Evolutionary conservation across 37 sponge, comb jelly and placozoan species (phyloP).

Genomic region (Agelas oroides): DNA sequence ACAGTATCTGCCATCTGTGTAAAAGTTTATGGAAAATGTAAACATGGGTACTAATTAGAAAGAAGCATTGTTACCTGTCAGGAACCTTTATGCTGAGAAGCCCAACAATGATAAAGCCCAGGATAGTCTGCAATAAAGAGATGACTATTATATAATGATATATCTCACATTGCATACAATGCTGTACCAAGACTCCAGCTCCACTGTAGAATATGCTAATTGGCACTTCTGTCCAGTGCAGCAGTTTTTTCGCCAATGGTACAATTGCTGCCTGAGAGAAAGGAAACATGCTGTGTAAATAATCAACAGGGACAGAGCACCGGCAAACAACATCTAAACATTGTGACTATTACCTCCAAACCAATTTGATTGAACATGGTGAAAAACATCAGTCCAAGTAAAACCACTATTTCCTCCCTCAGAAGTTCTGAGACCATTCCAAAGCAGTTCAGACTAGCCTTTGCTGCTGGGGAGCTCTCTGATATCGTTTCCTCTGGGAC

Average conservation of each 20-base stretch:
- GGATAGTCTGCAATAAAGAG: slow-evolving; percentile 42
- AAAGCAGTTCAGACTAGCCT: no score
- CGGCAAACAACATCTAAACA: no score
- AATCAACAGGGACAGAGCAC: no score
- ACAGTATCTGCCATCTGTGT: slow-evolving; percentile 74
- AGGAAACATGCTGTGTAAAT: no score
- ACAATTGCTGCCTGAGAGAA: slow-evolving; percentile 75
- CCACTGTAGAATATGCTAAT: slow-evolving; percentile 81
- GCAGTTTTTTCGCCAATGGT: slow-evolving; percentile 63
- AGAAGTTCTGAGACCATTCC: slow-evolving; percentile 37
- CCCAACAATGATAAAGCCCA: slow-evolving; percentile 40
- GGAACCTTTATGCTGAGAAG: slow-evolving; percentile 43
- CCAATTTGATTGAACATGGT: slow-evolving; percentile 83
- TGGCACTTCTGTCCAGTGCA: slow-evolving; percentile 71
- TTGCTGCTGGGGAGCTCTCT: no score
- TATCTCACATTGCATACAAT: no score
- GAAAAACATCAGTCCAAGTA: slow-evolving; percentile 72
- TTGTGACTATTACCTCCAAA: slow-evolving; percentile 80
- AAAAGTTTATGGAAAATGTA: no score
- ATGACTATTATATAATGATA: neutral
- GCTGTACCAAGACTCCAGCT: slow-evolving; percentile 64
- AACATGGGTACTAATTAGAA: no score
- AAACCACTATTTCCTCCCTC: slow-evolving; percentile 73
- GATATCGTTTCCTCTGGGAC: no score
- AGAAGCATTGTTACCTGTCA: slow-evolving; percentile 72